A percentile compares a stretch with the other conserved stretches of the same genome.
These are phyloP conservation scores for Tupaia tana DNA, from an alignment of 2,113 vertebrate species.

Conservation along the genomic window DNA sequence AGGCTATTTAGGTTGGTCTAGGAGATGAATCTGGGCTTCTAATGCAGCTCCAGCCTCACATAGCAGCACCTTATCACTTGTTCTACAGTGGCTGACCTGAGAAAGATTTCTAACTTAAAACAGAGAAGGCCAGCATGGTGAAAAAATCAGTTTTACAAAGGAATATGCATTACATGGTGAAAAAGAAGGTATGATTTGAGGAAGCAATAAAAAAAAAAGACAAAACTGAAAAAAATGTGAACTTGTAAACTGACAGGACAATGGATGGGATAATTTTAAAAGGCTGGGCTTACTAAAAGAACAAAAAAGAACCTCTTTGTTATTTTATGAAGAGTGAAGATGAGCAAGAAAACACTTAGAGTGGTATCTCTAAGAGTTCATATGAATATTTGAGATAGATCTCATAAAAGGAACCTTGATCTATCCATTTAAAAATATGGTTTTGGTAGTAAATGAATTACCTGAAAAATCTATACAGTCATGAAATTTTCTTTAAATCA, in stretches of 20 bases:
- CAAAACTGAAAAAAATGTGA: neutral
- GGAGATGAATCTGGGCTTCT: too few relatives aligned
- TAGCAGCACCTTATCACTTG: too few relatives aligned
- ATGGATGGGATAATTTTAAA: neutral
- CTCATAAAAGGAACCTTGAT: neutral
- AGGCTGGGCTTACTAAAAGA: neutral
- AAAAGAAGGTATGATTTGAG: neutral
- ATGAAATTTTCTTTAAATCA: neutral
- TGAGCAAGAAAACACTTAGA: neutral
- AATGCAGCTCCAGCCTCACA: too few relatives aligned
- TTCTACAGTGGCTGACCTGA: neutral
- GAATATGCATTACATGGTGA: neutral
- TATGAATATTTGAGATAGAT: neutral
- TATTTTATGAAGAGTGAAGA: neutral
- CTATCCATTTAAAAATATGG: constrained; percentile 7
- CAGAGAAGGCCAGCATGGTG: neutral
- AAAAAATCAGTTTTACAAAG: neutral
- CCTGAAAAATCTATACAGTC: neutral
- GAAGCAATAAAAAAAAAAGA: neutral
- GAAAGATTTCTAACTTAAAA: neutral
- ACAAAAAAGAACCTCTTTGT: neutral
- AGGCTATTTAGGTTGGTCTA: too few relatives aligned
- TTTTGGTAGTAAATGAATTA: neutral
- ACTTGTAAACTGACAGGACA: neutral
- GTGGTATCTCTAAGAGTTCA: neutral